Base-by-base conservation (phyloP, 53 echinoderm and acorn worm species). In the Patiria pectinifera region DNA sequence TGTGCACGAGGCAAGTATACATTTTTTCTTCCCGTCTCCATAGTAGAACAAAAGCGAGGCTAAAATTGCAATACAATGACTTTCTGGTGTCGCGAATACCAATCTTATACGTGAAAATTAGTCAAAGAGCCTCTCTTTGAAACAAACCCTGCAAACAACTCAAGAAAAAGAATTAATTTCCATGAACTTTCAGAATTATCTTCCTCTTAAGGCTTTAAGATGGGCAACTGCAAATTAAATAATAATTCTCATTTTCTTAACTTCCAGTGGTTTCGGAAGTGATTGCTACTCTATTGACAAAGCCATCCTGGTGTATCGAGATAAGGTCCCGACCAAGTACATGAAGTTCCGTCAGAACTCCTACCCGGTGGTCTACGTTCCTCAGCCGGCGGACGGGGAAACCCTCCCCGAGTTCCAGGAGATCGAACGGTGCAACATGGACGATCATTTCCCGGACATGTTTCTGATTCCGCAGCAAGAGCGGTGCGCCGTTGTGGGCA, bases 401-500 rank as follows among this genome's bases (percentile, higher is more conserved):
- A 25, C 71, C 19, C 80, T 92, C 23, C 92, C 89, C 12, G 85
- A 84, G 11, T 92, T 90, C 78, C 63, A 83, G 76, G 81, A 89
- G 61, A 82, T 95, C 26, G 93, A 92, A 25, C 85, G 92, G 79
- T 93, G 93, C 82, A 69, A 74, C 43, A 75, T 95, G 81, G 91
- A 93, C 69, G 89, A 81, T 7, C 95, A 96, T 90, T 96, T 93
- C 92, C 89, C 92, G 19, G 88, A 93, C 24, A 89, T 95, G 48
- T 90, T 87, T 10, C 84, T 93, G 59, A 80, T 95, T 45, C 81
- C 84, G 21, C 84, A 75, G 83, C 95, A 88, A 70, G 81, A 85
- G 26, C 78, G 80, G 62, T 96, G 96, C 86, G 96, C 95, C 60
- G 74, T 96, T 4, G 95, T 96, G 75, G 96, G 95, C n/a, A 96